Conservation (phyloP, 2,113 vertebrate genomes). For the Orcinus orca region DNA sequence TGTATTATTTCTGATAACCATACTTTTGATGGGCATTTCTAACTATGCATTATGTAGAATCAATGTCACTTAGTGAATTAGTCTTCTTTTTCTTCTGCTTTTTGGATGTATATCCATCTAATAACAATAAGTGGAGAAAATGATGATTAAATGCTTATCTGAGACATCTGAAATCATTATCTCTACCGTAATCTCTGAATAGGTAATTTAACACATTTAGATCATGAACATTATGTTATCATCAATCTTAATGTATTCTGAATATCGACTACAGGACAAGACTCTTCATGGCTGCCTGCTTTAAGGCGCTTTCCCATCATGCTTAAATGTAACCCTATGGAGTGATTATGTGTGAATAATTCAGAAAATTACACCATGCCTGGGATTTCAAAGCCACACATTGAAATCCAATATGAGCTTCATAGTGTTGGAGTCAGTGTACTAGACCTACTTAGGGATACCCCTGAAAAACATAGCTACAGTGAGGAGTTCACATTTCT, state of each 20-base stretch:
- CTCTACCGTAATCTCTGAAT: constrained; percentile 36
- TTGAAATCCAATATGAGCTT: constrained; percentile 76
- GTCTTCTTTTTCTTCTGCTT: constrained; percentile 31
- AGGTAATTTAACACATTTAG: constrained; percentile 69
- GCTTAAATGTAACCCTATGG: constrained; percentile 72
- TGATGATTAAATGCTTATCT: constrained; percentile 76
- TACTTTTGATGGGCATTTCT: constrained; percentile 44
- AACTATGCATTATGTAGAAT: constrained; percentile 29
- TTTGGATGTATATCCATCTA: constrained; percentile 39
- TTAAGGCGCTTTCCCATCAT: constrained; percentile 74
- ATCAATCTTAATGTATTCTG: constrained; percentile 78
- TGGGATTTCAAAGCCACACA: constrained; percentile 73
- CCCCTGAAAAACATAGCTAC: neutral
- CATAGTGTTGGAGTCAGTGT: neutral
- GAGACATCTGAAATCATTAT: constrained; percentile 66
- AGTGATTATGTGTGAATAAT: constrained; percentile 80
- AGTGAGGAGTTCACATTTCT: neutral
- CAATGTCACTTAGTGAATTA: constrained; percentile 56
- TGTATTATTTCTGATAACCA: constrained; percentile 72
- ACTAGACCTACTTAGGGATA: constrained; percentile 32
- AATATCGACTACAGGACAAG: constrained; percentile 63
- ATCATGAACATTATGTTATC: constrained; percentile 52
- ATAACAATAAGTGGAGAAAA: constrained; percentile 72
- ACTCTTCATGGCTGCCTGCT: constrained; percentile 71
- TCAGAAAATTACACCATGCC: constrained; percentile 78